Conservation (phyloP, 2,113 vertebrate genomes). For the Psephotus haematonotus region DNA sequence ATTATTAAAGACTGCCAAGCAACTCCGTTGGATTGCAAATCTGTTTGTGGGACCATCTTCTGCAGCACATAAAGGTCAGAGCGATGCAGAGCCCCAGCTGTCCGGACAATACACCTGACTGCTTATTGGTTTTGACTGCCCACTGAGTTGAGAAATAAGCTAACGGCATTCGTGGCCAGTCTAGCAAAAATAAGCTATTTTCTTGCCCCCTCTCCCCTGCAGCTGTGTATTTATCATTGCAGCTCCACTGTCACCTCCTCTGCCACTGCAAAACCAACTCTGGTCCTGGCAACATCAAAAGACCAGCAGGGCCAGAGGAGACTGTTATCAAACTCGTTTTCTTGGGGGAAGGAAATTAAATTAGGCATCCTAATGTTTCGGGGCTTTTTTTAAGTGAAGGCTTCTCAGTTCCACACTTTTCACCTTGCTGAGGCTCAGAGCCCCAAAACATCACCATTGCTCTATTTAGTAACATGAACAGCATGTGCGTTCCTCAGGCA, state of each 20-base stretch:
- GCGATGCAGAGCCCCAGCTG: constrained; percentile 49
- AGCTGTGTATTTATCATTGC: constrained; percentile 5
- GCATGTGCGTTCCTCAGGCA: rapidly evolving
- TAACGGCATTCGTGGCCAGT: constrained; percentile 10
- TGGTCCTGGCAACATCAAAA: neutral
- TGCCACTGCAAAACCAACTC: neutral
- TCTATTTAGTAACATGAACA: rapidly evolving
- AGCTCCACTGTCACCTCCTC: neutral
- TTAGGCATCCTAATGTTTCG: neutral
- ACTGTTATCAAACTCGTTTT: neutral
- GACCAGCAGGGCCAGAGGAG: neutral
- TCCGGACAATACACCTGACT: constrained; percentile 50
- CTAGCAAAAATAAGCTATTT: constrained; percentile 54
- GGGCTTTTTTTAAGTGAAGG: neutral
- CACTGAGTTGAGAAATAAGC: constrained; percentile 49
- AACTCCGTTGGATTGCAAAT: constrained; percentile 12
- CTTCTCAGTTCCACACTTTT: neutral
- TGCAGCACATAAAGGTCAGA: constrained; percentile 21
- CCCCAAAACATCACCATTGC: rapidly evolving
- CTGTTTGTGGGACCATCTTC: constrained; percentile 19
- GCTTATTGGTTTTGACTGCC: constrained; percentile 65
- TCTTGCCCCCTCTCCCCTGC: neutral
- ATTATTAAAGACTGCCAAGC: constrained; percentile 60
- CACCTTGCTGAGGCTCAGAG: neutral
- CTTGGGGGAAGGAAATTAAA: neutral